A percentile compares a stretch with the other conserved stretches of the same genome.
These are phyloP conservation scores for Cherax quadricarinatus DNA, from an alignment of 1,140 invertebrate genomes.

Conservation along the genomic window DNA sequence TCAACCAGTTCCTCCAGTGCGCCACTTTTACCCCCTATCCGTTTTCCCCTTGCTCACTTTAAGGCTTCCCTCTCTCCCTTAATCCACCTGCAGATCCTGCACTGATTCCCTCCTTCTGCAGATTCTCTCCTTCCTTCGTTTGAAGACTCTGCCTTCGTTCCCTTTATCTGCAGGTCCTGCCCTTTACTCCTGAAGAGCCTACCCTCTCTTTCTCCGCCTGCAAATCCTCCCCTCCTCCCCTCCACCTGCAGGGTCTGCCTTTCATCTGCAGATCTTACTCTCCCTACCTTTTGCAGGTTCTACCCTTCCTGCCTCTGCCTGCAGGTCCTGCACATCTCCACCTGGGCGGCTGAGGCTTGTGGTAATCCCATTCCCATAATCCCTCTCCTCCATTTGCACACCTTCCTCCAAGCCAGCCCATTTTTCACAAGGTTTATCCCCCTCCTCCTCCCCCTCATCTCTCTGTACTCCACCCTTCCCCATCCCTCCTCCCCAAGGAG, in stretches of 20 bases:
- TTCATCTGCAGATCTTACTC: neutral
- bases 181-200: too few species aligned
- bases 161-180: too few species aligned
- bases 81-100: too few species aligned
- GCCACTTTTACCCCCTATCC: too few species aligned
- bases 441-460: neutral
- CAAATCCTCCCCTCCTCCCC: neutral
- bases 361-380: slow-evolving; percentile 28
- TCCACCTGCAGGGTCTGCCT: neutral
- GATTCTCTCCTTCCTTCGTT: too few species aligned
- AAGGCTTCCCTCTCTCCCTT: too few species aligned
- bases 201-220: too few species aligned
- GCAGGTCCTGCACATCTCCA: neutral
- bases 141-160: too few species aligned
- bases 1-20: too few species aligned
- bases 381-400: slow-evolving; percentile 2
- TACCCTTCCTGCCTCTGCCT: neutral
- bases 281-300: neutral
- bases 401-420: neutral
- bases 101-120: too few species aligned
- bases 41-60: too few species aligned
- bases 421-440: neutral
- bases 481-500: neutral
- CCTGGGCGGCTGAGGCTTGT: slow-evolving; percentile 5
- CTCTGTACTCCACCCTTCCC: neutral